Evolutionary conservation across 2,797 vertebrate species (phyloP), one percentile per base, ranked within the genome.

Genomic region (Lutjanus campechanus): DNA sequence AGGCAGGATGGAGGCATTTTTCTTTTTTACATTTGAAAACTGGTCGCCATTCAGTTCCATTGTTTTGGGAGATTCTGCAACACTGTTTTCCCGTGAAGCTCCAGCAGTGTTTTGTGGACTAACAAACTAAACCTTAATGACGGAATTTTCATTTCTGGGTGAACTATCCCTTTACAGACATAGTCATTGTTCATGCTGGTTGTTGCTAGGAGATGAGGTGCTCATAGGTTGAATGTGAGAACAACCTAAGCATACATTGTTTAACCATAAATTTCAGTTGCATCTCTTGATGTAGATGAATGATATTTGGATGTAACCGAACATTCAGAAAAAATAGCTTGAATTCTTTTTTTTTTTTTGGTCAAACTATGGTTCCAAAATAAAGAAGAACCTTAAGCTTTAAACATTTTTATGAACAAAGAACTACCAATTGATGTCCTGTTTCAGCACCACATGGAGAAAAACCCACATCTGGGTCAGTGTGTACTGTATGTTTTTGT

Each of bases 381-480:
- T 63, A 5, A 25, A 15, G 44, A 53, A 49, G 4, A 69, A 66
- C 61, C 1, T 7, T 46, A 15, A 8, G 29, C 12, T 47, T 47
- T 16, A 15, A 47, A 47, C 46, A 47, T 47, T 76, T 63, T 50
- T 36, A 55, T 55, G 5, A 25, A 50, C 41, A n/a, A 60, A 20
- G 43, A 76, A 20, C 8, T n/a, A 53, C 40, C 3, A 25, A 66
- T 56, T 67, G 25, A 20, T 22, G 7, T 69, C 29, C 41, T 47
- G 6, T 65, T 36, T 60, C 50, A 69, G 56, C 12, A 69, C 17
- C 16, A 44, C 19, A 66, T 1, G 12, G 19, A 41, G 11, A 56
- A 54, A 44, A 49, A 69, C 12, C 13, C 65, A 51, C 17, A 64
- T 78, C 61, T 60, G 54, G 40, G n/a, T 68, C 46, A 63, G 11